phyloP scores from a whole-genome alignment of 2,113 vertebrate genomes.

The Aplodontia rufa region DNA sequence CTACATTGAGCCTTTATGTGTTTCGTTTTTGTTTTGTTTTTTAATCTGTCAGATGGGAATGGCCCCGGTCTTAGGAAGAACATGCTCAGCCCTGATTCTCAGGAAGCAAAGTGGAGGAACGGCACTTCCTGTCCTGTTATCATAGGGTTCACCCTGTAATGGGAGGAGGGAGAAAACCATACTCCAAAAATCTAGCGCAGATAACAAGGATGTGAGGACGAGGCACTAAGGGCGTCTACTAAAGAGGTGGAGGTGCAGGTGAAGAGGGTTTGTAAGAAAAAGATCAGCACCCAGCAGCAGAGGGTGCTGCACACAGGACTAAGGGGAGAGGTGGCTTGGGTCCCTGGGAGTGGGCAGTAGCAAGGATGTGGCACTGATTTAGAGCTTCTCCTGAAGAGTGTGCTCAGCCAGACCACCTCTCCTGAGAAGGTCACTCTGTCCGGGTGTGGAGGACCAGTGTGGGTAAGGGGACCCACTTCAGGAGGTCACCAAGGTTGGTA shows the following conservation, averaged over 20 bases:
- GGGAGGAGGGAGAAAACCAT: not conserved
- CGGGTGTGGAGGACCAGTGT: not conserved
- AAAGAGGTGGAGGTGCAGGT: too few species aligned
- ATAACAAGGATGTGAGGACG: rapidly evolving
- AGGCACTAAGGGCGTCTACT: not conserved
- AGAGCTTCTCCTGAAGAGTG: not conserved
- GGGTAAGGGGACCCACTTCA: too few species aligned
- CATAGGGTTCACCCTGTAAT: not conserved
- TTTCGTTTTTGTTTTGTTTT: not conserved
- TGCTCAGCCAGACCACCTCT: not conserved
- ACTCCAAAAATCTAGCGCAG: not conserved
- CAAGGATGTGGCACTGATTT: not conserved
- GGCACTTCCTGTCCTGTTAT: not conserved
- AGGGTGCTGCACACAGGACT: rapidly evolving
- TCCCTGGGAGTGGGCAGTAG: too few species aligned
- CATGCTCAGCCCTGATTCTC: not conserved
- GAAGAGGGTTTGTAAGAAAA: not conserved
- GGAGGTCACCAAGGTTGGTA: not conserved
- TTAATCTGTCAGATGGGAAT: not conserved
- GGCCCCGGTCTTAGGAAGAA: not conserved
- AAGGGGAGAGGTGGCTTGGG: not conserved
- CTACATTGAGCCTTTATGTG: not conserved
- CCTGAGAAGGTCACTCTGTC: not conserved
- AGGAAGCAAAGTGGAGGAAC: not conserved
- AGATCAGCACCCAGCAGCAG: not conserved